Conservation (phyloP, 2,888 invertebrate species). For the Aromia moschata region DNA sequence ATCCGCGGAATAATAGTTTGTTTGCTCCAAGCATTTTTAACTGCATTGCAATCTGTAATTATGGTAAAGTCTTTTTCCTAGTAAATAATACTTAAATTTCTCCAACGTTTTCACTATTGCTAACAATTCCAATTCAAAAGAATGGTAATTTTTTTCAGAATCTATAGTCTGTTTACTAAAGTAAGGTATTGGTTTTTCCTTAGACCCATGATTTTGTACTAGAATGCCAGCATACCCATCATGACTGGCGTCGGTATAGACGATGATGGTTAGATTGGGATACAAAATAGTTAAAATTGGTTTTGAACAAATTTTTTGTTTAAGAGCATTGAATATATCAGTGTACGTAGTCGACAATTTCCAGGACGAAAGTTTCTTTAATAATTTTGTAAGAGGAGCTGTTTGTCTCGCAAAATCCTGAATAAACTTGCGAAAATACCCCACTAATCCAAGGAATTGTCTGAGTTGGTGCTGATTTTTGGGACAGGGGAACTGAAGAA, state of each 20-base stretch:
- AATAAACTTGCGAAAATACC: conserved; percentile 29
- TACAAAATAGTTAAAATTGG: conserved; percentile 33
- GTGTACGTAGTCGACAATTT: conserved; percentile 10
- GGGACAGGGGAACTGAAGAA: not conserved
- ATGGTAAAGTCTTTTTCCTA: conserved; percentile 27
- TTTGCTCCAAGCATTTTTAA: conserved; percentile 8
- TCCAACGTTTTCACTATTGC: conserved; percentile 27
- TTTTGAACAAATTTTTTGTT: conserved; percentile 21
- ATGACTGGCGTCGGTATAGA: conserved; percentile 37
- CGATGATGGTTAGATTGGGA: conserved; percentile 20
- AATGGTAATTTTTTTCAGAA: conserved; percentile 26
- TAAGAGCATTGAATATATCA: conserved; percentile 24
- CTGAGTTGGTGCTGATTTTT: conserved; percentile 1
- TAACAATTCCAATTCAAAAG: conserved; percentile 27
- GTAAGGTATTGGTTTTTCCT: conserved; percentile 31
- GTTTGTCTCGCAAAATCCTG: conserved; percentile 19
- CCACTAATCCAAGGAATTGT: not conserved
- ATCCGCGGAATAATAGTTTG: conserved; percentile 24
- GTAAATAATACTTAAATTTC: conserved; percentile 26
- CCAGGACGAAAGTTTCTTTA: conserved; percentile 24
- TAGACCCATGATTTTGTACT: conserved; percentile 24
- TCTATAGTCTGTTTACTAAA: conserved; percentile 36
- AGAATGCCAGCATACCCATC: conserved; percentile 36
- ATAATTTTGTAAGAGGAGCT: conserved; percentile 16
- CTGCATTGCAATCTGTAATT: conserved; percentile 29